These are phyloP conservation scores for Gallinago paraguaiae DNA, from an alignment of 2,113 vertebrate species.

Conservation along the genomic window DNA sequence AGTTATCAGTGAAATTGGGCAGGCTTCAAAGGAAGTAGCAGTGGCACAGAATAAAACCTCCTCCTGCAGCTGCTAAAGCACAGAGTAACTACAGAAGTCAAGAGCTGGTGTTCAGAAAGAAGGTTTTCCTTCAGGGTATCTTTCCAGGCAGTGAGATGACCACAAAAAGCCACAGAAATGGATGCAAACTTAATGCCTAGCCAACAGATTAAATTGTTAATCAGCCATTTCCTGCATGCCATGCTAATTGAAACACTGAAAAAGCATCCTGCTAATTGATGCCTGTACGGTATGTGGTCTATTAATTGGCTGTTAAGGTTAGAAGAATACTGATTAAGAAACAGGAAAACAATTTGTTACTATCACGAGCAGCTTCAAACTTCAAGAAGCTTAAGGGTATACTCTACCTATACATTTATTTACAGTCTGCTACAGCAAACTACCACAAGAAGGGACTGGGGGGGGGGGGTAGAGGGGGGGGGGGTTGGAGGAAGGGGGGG, in stretches of 20 bases:
- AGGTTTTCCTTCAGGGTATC: background rate
- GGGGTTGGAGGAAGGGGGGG: background rate
- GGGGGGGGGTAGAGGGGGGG: background rate
- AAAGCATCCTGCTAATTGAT: background rate
- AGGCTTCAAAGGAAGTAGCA: background rate
- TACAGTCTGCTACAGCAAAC: background rate
- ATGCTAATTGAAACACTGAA: background rate
- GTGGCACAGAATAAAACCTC: background rate
- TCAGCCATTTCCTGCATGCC: background rate
- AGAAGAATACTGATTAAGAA: background rate
- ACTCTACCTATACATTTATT: background rate
- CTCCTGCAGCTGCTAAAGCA: background rate
- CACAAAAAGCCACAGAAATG: background rate
- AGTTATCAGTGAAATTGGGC: background rate
- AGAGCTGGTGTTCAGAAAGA: background rate
- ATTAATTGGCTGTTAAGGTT: conserved; percentile 12
- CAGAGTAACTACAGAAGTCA: background rate
- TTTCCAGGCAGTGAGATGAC: background rate
- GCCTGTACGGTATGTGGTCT: background rate
- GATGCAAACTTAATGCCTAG: background rate
- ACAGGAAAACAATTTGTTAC: background rate
- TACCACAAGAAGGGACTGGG: background rate
- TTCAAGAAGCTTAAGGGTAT: background rate
- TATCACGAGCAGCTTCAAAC: background rate
- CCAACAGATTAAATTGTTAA: background rate